A percentile compares a stretch with the other conserved stretches of the same genome.
Evolutionary conservation across 2,888 invertebrate genomes (phyloP).

Genomic region (Polydesmus complanatus): DNA sequence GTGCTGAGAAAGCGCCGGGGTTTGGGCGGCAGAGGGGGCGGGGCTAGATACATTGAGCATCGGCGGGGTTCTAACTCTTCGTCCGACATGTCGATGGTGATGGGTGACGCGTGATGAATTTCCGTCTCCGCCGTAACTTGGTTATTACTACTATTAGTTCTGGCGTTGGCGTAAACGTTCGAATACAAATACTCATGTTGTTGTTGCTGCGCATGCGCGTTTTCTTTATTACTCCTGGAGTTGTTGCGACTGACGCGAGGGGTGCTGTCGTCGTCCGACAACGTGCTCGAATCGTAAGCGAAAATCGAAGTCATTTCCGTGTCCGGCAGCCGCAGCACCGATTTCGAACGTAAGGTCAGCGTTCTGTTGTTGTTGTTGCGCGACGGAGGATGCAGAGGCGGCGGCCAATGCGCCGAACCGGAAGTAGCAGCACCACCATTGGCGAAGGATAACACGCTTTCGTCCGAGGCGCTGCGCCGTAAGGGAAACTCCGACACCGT

Average conservation of each 20-base stretch:
- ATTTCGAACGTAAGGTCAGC: slow-evolving; percentile 24
- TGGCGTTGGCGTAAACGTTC: neutral
- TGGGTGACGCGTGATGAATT: slow-evolving; percentile 13
- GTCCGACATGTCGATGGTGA: slow-evolving; percentile 10
- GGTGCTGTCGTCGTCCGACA: slow-evolving; percentile 38
- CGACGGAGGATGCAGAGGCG: neutral
- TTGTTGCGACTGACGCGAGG: slow-evolving; percentile 36
- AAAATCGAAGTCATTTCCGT: slow-evolving; percentile 22
- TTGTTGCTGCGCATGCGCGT: slow-evolving; percentile 5
- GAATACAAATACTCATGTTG: neutral
- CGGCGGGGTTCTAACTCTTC: slow-evolving; percentile 10
- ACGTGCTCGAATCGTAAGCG: slow-evolving; percentile 34
- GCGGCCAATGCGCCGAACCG: slow-evolving; percentile 3
- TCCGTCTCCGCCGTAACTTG: slow-evolving; percentile 1
- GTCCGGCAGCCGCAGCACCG: slow-evolving; percentile 25
- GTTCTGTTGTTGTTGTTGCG: slow-evolving; percentile 13
- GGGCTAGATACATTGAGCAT: no score
- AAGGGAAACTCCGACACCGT: neutral
- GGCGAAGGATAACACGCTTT: slow-evolving; percentile 26
- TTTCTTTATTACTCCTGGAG: slow-evolving; percentile 34
- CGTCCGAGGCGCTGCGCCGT: slow-evolving; percentile 34
- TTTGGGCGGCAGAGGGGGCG: slow-evolving; percentile 10
- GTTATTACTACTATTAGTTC: slow-evolving; percentile 5
- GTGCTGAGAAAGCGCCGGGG: neutral
- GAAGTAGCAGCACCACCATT: slow-evolving; percentile 22